Conservation (phyloP, 1,140 invertebrate species). For the Papilio machaon region DNA sequence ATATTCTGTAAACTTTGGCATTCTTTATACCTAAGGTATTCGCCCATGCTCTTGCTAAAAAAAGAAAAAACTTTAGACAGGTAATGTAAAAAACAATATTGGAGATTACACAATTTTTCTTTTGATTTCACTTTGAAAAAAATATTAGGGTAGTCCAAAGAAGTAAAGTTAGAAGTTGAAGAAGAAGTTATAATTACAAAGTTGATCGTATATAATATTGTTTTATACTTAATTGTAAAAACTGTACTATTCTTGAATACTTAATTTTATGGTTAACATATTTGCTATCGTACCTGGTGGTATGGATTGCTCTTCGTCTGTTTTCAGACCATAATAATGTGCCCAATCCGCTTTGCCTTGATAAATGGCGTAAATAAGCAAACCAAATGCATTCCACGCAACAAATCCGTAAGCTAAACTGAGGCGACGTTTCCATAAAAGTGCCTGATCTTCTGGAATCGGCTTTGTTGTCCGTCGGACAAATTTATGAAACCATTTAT, state of each 20-base stretch:
- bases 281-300: slow-evolving; percentile 76
- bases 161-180: no score
- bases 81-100: slow-evolving; percentile 17
- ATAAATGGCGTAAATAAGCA: slow-evolving; percentile 82
- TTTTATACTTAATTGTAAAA: no score
- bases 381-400: slow-evolving; percentile 85
- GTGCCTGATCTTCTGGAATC: slow-evolving; percentile 82
- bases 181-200: neutral
- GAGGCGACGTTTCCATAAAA: slow-evolving; percentile 83
- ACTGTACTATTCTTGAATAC: no score
- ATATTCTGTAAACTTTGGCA: slow-evolving; percentile 81
- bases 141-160: no score
- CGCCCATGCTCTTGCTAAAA: slow-evolving; percentile 80
- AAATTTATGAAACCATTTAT: slow-evolving; percentile 77
- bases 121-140: no score
- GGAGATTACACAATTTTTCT: neutral
- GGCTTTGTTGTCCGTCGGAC: slow-evolving; percentile 84
- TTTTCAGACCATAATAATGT: slow-evolving; percentile 83
- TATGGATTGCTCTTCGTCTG: slow-evolving; percentile 81
- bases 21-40: slow-evolving; percentile 81
- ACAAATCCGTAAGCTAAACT: slow-evolving; percentile 83
- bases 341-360: slow-evolving; percentile 85
- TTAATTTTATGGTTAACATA: slow-evolving; percentile 27
- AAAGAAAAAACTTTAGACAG: slow-evolving; percentile 31
- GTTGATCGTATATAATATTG: neutral